Conservation (phyloP, 1,140 invertebrate species). For the Hypothenemus hampei region DNA sequence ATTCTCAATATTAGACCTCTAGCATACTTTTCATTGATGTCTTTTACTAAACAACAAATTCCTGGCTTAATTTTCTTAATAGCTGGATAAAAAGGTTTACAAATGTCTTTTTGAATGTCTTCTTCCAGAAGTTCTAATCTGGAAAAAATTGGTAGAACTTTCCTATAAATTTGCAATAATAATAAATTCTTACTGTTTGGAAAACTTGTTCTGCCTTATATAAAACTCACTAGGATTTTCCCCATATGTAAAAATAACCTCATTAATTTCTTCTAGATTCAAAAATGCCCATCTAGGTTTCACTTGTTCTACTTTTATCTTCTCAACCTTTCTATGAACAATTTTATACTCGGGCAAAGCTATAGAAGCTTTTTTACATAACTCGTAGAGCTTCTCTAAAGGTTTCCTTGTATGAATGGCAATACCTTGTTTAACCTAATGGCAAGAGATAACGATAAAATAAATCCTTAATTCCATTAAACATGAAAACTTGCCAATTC, state of each 20-base stretch:
- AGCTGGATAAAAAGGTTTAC: slow-evolving; percentile 29
- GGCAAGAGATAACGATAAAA: not conserved
- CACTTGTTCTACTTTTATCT: slow-evolving; percentile 14
- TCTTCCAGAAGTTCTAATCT: slow-evolving; percentile 33
- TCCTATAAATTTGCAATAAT: not conserved
- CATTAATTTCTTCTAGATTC: slow-evolving; percentile 21
- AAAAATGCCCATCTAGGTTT: slow-evolving; percentile 35
- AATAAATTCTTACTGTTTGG: slow-evolving; percentile 30
- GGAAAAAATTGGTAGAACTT: slow-evolving; percentile 13
- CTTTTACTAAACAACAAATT: slow-evolving; percentile 31
- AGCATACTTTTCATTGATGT: slow-evolving; percentile 21
- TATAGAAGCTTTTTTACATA: slow-evolving; percentile 30
- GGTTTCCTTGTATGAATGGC: not conserved
- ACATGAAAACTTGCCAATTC: slow-evolving; percentile 23
- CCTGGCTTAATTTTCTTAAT: slow-evolving; percentile 18
- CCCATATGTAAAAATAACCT: slow-evolving; percentile 32
- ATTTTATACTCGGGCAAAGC: slow-evolving; percentile 32
- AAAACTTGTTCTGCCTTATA: slow-evolving; percentile 34
- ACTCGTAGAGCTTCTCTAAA: slow-evolving; percentile 28
- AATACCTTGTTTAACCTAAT: slow-evolving; percentile 10
- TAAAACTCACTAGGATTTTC: slow-evolving; percentile 34
- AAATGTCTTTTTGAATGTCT: slow-evolving; percentile 28
- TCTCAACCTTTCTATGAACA: slow-evolving; percentile 2
- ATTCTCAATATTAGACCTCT: slow-evolving; percentile 24
- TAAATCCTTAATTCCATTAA: not conserved